Conservation (phyloP, 2,113 vertebrate genomes). For the Kobus ellipsiprymnus region DNA sequence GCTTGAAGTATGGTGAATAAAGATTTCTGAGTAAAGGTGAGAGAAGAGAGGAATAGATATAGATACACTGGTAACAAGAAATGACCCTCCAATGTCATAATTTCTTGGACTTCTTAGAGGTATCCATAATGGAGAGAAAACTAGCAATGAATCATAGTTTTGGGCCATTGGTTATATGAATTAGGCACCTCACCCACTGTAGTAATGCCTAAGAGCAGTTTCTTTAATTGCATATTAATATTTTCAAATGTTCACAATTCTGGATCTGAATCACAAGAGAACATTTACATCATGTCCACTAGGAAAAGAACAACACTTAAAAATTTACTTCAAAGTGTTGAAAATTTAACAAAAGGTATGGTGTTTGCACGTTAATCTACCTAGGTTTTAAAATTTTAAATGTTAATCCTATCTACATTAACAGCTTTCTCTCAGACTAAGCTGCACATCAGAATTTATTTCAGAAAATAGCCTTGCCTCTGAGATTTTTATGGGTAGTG, state of each 20-base stretch:
- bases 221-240: not conserved
- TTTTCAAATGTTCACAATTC: not conserved
- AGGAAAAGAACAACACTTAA: not conserved
- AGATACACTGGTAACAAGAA: not conserved
- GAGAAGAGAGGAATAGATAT: not conserved
- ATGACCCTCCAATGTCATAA: not conserved
- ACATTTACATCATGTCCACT: constrained; percentile 9
- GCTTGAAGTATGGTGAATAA: not conserved
- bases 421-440: not conserved
- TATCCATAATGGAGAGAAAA: not conserved
- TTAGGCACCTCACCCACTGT: not conserved
- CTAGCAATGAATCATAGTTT: not conserved
- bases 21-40: not conserved
- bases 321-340: not conserved
- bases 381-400: not conserved
- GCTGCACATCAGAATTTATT: not conserved
- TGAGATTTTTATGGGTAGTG: not conserved
- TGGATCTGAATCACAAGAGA: not conserved
- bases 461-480: not conserved
- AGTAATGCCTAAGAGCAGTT: not conserved
- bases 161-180: not conserved
- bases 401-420: not conserved
- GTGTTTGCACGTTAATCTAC: not conserved
- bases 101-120: not conserved
- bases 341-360: not conserved